Conservation (phyloP, 2,797 vertebrate genomes). For the Sebastes ruberrimus region DNA sequence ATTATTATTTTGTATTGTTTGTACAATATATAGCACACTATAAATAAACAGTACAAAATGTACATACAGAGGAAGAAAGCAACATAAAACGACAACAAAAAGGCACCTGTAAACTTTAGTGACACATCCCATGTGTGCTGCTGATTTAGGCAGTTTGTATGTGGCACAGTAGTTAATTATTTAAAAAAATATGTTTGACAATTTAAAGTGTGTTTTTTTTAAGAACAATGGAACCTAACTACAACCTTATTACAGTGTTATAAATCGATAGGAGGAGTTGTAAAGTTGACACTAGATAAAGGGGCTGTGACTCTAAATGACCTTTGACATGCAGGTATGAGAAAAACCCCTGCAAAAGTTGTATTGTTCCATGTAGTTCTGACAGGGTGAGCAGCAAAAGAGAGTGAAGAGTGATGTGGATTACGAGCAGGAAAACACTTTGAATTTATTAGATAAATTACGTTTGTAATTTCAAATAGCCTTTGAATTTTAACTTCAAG, state of each 20-base stretch:
- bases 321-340: neutral
- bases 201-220: neutral
- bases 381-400: neutral
- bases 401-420: neutral
- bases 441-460: neutral
- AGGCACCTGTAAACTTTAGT: neutral
- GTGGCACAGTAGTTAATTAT: neutral
- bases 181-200: neutral
- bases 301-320: too few relatives aligned
- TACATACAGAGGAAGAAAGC: neutral
- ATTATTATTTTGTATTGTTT: too few relatives aligned
- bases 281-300: neutral
- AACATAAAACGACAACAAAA: neutral
- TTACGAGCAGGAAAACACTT: neutral
- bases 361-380: neutral
- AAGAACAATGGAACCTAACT: neutral
- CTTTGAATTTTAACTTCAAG: constrained; percentile 8
- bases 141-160: neutral
- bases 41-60: neutral
- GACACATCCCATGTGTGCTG: neutral
- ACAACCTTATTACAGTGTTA: neutral
- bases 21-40: neutral
- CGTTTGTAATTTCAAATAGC: neutral
- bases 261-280: neutral
- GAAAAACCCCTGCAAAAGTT: neutral